Percentiles rank a stretch among this genome's conserved stretches.
Evolutionary conservation across 2,113 vertebrate genomes (phyloP).

Genomic region (Porphyrio hochstetteri): DNA sequence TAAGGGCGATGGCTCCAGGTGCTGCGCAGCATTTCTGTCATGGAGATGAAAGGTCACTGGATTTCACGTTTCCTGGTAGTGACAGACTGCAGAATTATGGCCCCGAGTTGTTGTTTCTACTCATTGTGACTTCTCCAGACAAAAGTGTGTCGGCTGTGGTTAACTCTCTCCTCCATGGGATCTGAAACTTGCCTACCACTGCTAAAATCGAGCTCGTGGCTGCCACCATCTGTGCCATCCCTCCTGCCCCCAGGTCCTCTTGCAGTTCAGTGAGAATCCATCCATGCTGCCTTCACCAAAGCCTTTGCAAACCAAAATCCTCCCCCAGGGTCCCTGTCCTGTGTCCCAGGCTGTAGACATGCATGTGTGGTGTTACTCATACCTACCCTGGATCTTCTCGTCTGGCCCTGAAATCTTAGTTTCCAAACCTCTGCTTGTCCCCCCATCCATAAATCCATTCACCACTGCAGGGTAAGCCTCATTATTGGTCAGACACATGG

Average conservation of each 20-base stretch:
- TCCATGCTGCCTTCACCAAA: rapidly evolving
- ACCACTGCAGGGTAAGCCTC: rapidly evolving
- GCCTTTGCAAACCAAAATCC: background rate
- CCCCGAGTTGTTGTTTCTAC: conserved; percentile 43
- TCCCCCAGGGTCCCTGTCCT: rapidly evolving
- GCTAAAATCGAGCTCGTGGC: background rate
- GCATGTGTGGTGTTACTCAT: background rate
- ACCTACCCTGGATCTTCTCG: background rate
- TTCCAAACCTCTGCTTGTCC: background rate
- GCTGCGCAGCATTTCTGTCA: conserved; percentile 4
- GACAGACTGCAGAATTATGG: conserved; percentile 46
- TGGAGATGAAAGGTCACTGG: conserved; percentile 56
- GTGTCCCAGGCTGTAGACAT: background rate
- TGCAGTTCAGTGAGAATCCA: background rate
- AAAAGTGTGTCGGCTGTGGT: conserved; percentile 45
- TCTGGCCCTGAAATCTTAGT: background rate
- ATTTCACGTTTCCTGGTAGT: conserved; percentile 49
- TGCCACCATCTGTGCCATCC: background rate
- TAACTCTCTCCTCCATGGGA: background rate
- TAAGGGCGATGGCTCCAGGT: conserved; percentile 34
- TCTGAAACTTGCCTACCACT: background rate
- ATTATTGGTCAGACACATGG: rapidly evolving
- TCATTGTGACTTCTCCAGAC: conserved; percentile 24
- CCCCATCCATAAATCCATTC: background rate
- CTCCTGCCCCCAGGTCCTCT: background rate